A percentile compares a stretch with the other conserved stretches of the same genome.
phyloP scores from a whole-genome alignment of 1,140 invertebrate genomes.

The Oryctes rhinoceros region DNA sequence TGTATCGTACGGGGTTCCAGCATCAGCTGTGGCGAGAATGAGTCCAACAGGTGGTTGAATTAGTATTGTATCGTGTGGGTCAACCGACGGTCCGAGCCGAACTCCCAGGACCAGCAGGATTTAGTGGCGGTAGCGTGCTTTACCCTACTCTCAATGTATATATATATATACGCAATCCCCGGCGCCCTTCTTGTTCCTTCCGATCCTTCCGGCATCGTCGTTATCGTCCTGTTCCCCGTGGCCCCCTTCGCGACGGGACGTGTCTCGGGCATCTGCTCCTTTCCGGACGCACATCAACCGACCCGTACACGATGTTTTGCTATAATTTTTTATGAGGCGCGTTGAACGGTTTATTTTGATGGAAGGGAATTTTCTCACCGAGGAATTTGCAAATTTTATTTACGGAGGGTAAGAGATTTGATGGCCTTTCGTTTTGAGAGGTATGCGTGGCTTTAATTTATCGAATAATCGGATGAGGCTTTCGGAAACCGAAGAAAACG shows the following conservation, averaged over 20 bases:
- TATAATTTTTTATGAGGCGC: conserved; percentile 28
- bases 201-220: not conserved
- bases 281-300: conserved; percentile 18
- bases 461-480: too few relatives aligned
- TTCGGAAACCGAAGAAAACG: too few relatives aligned
- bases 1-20: conserved; percentile 24
- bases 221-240: not conserved
- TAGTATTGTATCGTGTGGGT: conserved; percentile 51
- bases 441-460: too few relatives aligned
- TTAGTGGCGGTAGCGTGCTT: conserved; percentile 13
- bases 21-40: conserved; percentile 43
- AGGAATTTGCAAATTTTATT: conserved; percentile 21
- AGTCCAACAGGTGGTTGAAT: conserved; percentile 51
- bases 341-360: conserved; percentile 16
- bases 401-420: too few relatives aligned
- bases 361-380: not conserved
- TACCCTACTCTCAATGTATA: not conserved
- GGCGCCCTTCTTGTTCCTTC: not conserved
- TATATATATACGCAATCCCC: conserved; percentile 2
- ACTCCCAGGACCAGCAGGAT: not conserved
- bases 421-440: too few relatives aligned
- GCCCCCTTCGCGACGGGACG: conserved; percentile 2
- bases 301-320: conserved; percentile 20
- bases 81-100: conserved; percentile 41
- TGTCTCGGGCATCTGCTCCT: conserved; percentile 11